These are phyloP conservation scores for Smutsia temminckii DNA, from an alignment of 2,797 vertebrate genomes.

Conservation along the genomic window DNA sequence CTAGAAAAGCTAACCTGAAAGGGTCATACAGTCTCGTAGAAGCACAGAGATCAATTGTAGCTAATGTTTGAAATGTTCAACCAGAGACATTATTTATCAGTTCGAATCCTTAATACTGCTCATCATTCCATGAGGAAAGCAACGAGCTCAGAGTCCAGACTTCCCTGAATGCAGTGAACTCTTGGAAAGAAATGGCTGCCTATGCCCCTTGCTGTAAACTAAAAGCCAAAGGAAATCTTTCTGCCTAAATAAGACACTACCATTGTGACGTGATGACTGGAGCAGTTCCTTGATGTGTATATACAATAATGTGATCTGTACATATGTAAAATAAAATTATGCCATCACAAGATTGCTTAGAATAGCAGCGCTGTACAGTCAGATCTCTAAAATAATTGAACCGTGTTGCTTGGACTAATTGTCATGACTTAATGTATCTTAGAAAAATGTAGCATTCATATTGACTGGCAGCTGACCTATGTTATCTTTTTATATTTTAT, in stretches of 20 bases:
- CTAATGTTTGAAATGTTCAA: background rate
- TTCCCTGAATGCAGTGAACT: constrained; percentile 2
- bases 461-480: constrained; percentile 40
- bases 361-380: constrained; percentile 37
- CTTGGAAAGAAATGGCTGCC: background rate
- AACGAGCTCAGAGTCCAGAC: constrained; percentile 2
- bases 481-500: constrained; percentile 54
- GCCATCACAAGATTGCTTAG: constrained; percentile 43
- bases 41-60: constrained; percentile 83
- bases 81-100: constrained; percentile 71
- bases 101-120: background rate
- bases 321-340: constrained; percentile 77
- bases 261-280: background rate
- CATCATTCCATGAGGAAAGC: constrained; percentile 22
- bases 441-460: constrained; percentile 35
- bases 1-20: constrained; percentile 85
- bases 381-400: constrained; percentile 29
- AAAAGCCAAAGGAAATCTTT: constrained; percentile 56
- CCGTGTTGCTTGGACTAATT: background rate
- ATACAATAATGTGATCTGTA: constrained; percentile 73
- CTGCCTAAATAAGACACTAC: constrained; percentile 26
- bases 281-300: constrained; percentile 67
- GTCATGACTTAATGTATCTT: constrained; percentile 50
- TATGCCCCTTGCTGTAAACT: background rate
- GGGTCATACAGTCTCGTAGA: constrained; percentile 87